These are phyloP conservation scores for Dicerorhinus sumatrensis DNA, from an alignment of 2,113 vertebrate species.

Conservation along the genomic window DNA sequence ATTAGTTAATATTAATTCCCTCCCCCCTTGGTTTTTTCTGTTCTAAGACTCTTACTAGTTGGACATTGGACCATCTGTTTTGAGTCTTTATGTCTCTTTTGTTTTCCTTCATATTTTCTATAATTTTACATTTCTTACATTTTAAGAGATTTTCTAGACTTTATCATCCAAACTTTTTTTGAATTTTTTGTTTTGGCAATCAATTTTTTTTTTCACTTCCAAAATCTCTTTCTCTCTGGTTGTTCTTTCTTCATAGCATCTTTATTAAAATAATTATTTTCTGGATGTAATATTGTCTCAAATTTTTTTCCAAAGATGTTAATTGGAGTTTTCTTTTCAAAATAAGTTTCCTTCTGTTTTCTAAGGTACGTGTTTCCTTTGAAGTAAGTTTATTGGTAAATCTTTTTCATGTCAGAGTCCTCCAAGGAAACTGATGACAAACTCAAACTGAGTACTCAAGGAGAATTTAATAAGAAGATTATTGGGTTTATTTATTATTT, in stretches of 20 bases:
- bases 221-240: neutral
- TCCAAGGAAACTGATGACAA: neutral
- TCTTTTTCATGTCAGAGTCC: neutral
- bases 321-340: neutral
- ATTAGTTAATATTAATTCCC: neutral
- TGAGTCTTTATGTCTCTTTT: neutral
- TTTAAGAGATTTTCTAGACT: slow-evolving; percentile 3
- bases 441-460: neutral
- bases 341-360: neutral
- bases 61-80: neutral
- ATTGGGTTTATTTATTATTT: too few relatives aligned
- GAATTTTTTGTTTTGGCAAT: neutral
- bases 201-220: neutral
- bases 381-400: neutral
- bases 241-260: neutral
- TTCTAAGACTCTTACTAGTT: neutral
- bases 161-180: neutral
- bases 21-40: neutral
- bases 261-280: slow-evolving; percentile 36
- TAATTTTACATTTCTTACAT: neutral
- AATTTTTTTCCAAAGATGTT: neutral
- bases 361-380: neutral
- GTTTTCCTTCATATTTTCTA: neutral
- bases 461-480: neutral
- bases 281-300: neutral